Evolutionary conservation across 1,140 invertebrate species (phyloP).

Genomic region (Atta cephalotes): DNA sequence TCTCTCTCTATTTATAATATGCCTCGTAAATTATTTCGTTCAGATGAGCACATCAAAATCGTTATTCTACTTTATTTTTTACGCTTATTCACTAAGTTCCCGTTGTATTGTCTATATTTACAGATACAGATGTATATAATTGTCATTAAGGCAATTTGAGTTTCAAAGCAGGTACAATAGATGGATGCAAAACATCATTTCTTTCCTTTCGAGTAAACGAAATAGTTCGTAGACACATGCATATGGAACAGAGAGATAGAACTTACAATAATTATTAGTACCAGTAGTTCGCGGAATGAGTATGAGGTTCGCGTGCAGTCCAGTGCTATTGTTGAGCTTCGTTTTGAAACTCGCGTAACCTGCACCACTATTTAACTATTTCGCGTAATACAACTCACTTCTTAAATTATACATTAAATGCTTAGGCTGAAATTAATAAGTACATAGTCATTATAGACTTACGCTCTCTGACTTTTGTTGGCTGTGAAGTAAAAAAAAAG

Average conservation of each 20-base stretch:
- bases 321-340: conserved; percentile 71
- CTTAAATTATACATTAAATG: conserved; percentile 57
- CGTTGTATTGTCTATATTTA: conserved; percentile 84
- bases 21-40: conserved; percentile 76
- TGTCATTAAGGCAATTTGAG: conserved; percentile 85
- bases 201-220: conserved; percentile 67
- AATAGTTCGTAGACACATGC: conserved; percentile 59
- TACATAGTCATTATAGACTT: conserved; percentile 42
- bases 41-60: conserved; percentile 78
- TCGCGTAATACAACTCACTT: conserved; percentile 62
- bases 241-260: conserved; percentile 47
- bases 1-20: conserved; percentile 64
- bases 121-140: conserved; percentile 80
- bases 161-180: conserved; percentile 84
- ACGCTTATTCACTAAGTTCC: conserved; percentile 59
- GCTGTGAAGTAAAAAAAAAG: conserved; percentile 49
- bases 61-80: conserved; percentile 67
- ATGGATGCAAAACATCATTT: conserved; percentile 73
- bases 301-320: conserved; percentile 70
- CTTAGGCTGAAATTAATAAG: conserved; percentile 58
- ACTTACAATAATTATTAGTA: conserved; percentile 69
- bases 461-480: conserved; percentile 41
- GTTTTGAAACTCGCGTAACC: conserved; percentile 70
- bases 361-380: conserved; percentile 63
- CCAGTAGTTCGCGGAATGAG: conserved; percentile 70